phyloP scores from a whole-genome alignment of 2,888 invertebrate species.

The Euproctis similis region DNA sequence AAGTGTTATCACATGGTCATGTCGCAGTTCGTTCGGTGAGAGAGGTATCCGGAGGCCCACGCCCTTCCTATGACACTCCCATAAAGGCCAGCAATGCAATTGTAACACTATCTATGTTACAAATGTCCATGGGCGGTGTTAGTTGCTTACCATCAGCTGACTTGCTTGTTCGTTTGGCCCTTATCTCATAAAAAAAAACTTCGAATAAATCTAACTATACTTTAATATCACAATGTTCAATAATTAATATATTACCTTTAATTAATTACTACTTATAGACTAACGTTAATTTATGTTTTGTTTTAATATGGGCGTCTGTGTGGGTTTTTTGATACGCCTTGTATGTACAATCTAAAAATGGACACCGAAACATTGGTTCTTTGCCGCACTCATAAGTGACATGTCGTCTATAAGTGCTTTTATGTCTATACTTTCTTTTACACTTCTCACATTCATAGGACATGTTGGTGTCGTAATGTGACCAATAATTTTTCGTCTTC shows the following conservation, averaged over 20 bases:
- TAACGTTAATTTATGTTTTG: slow-evolving; percentile 74
- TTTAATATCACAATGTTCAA: slow-evolving; percentile 67
- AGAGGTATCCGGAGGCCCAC: no score
- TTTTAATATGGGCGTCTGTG: slow-evolving; percentile 69
- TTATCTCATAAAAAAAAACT: no score
- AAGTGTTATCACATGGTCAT: no score
- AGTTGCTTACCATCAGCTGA: no score
- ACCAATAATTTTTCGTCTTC: slow-evolving; percentile 72
- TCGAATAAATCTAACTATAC: slow-evolving; percentile 38
- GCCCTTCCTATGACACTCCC: not conserved
- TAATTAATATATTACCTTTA: slow-evolving; percentile 11
- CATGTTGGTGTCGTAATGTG: slow-evolving; percentile 62
- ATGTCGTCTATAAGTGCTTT: slow-evolving; percentile 83
- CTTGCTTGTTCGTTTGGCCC: no score
- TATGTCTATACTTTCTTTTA: slow-evolving; percentile 83
- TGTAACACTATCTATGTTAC: no score
- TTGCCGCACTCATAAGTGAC: slow-evolving; percentile 80
- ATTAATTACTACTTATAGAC: slow-evolving; percentile 71
- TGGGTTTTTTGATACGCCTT: slow-evolving; percentile 72
- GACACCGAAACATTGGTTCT: slow-evolving; percentile 73
- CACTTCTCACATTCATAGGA: slow-evolving; percentile 79
- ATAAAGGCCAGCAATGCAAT: no score
- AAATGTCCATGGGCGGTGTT: no score
- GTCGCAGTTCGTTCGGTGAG: no score
- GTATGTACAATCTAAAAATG: slow-evolving; percentile 64